These are phyloP conservation scores for Esox niger DNA, from an alignment of 2,113 vertebrate species.

Conservation along the genomic window DNA sequence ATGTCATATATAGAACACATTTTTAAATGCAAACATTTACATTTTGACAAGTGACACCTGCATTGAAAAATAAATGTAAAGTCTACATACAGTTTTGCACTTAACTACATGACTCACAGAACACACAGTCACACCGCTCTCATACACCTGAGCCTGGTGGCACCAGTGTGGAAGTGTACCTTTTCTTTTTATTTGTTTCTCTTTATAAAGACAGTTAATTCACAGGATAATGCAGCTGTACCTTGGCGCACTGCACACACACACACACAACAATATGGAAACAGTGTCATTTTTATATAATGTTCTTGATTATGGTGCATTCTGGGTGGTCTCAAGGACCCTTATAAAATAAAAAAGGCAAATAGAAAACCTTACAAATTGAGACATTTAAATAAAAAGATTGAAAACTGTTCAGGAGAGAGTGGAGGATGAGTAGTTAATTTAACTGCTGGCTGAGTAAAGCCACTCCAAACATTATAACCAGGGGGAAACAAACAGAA, in stretches of 20 bases:
- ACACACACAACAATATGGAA: constrained; percentile 42
- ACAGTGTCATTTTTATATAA: constrained; percentile 41
- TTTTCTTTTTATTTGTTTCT: constrained; percentile 35
- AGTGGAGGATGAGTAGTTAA: constrained; percentile 15
- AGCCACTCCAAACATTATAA: not conserved
- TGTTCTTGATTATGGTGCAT: constrained; percentile 55
- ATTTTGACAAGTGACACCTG: constrained; percentile 39
- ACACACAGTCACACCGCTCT: constrained; percentile 31
- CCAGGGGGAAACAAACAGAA: not conserved
- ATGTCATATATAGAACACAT: constrained; percentile 57
- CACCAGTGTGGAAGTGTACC: constrained; percentile 56
- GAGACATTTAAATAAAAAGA: not conserved
- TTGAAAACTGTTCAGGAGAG: not conserved
- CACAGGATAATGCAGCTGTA: constrained; percentile 60
- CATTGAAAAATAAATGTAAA: constrained; percentile 42
- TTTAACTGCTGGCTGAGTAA: constrained; percentile 35
- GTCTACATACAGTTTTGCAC: constrained; percentile 51
- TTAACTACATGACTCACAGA: not conserved
- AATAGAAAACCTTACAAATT: constrained; percentile 19
- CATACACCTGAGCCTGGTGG: constrained; percentile 62
- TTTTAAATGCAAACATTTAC: constrained; percentile 53
- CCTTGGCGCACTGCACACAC: constrained; percentile 60
- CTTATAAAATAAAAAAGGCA: constrained; percentile 19
- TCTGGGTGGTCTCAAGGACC: constrained; percentile 35
- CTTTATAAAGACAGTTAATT: constrained; percentile 28